Percentiles rank a stretch among this genome's conserved stretches.
Evolutionary conservation across 2,113 vertebrate genomes (phyloP).

Genomic region (Hylia prasina): DNA sequence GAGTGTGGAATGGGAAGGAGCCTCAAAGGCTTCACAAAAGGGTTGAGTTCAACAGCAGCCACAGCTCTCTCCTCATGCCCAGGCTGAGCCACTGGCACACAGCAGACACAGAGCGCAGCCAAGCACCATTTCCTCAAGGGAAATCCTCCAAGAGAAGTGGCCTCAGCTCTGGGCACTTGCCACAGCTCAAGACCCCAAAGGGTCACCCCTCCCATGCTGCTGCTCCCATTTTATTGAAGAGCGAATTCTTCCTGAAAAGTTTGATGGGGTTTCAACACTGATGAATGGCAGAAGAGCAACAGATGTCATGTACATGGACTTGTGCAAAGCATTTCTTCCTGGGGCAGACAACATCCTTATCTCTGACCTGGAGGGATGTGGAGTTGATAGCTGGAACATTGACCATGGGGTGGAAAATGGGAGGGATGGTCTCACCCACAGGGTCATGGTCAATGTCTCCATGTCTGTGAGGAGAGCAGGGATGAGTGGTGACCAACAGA

Average conservation of each 20-base stretch:
- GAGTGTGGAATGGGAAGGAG: not conserved
- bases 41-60: not conserved
- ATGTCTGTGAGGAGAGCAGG: not conserved
- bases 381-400: not conserved
- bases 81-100: not conserved
- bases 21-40: not conserved
- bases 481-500: not conserved
- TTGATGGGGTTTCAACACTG: too few relatives aligned
- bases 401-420: not conserved
- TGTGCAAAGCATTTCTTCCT: not conserved
- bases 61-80: not conserved
- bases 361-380: too few relatives aligned
- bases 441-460: rapidly evolving
- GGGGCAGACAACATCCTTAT: not conserved
- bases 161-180: not conserved
- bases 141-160: not conserved
- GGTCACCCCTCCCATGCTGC: not conserved
- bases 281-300: too few relatives aligned
- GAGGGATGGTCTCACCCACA: not conserved
- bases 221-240: not conserved
- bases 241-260: not conserved
- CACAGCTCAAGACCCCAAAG: not conserved
- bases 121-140: not conserved
- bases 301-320: not conserved
- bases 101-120: not conserved